Evolutionary conservation across 2,888 invertebrate species (phyloP), one percentile per base, ranked within the genome.

Genomic region (Chrysolina haemoptera): DNA sequence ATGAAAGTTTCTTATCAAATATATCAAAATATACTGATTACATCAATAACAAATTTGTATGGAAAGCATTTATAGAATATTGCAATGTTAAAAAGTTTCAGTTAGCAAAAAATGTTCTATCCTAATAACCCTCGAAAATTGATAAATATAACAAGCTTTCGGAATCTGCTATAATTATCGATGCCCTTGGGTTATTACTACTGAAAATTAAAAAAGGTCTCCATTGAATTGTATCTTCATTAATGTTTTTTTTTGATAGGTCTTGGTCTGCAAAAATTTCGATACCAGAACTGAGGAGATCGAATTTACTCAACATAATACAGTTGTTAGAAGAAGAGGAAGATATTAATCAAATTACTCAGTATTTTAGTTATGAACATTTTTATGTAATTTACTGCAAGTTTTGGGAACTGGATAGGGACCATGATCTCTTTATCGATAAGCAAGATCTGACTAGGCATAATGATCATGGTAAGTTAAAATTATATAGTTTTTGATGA

Each of bases 331-430:
- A 98, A 87, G 95, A 97, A 83, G 98, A 98, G 88, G 98, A 98
- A 85, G 98, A 99, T 87, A 98, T 98, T 85, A 99, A 98, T 90
- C 96, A 97, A 90, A 94, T 95, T 80, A 95, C 95, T 82, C 94
- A 94, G 85, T 95, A 92, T 86, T 95, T 95, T 90, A 98, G 98
- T 87, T 99, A 99, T 88, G 99, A 99, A 89, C 99, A 99, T 90
- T 99, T 99, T 90, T 99, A 99, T 90, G 99, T 99, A 76, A 98
- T 99, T 88, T 99, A 99, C 89, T 99, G 99, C 91, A 99, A 99
- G 89, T 99, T 99, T 90, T 99, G 99, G 99, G 99, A 99, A 89
- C 89, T 99, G 86, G 99, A 99, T 89, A 93, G 96, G 78, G 99
- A 99, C 90, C 99, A 99, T 88, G 99, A 99, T 90, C 90, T 99